Evolutionary conservation across 2,888 invertebrate genomes (phyloP), one percentile per base, ranked within the genome.

Genomic region (Campoplex nolae): DNA sequence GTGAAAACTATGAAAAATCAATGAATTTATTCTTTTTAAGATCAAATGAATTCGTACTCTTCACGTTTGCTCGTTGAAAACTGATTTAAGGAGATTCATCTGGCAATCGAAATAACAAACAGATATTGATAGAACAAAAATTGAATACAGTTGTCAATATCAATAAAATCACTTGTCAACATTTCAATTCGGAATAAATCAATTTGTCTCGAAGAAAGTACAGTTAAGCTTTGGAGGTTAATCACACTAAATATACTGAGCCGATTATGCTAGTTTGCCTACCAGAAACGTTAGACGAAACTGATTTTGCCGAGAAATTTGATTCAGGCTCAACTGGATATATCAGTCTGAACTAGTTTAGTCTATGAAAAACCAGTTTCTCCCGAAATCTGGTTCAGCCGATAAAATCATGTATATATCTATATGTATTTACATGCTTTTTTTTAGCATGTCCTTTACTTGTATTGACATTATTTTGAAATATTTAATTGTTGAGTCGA

Each of bases 401-500:
- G 62, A 62, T 6, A 11, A 32, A 23, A 16, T 11, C 38, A n/a
- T n/a, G 23, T 23, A n/a, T 62, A 18, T 18, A 38, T 38, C 1
- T 42, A 42, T 42, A 8, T 42, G 9, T 42, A 8, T 42, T 8
- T 75, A 32, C 28, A 38, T 38, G 45, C 0, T 42, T 13, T 38
- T 38, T 76, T 76, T 23, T 23, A 58, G 35, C 13, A 13, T 67
- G 68, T 54, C 23, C 23, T 67, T 38, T 38, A n/a, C 7, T 23
- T 16, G 67, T 38, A 16, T 76, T 76, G 81, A 73, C n/a, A 62
- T 58, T 35, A 48, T 75, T 48, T 45, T 76, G 58, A 80, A 83
- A 86, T 83, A 83, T 79, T 86, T 86, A 86, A 83, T 86, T 86
- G 80, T 80, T 23, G 51, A 42, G 35, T 73, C 42, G 32, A 73